phyloP scores from a whole-genome alignment of 1,140 invertebrate genomes.

The Helicoverpa zea region DNA sequence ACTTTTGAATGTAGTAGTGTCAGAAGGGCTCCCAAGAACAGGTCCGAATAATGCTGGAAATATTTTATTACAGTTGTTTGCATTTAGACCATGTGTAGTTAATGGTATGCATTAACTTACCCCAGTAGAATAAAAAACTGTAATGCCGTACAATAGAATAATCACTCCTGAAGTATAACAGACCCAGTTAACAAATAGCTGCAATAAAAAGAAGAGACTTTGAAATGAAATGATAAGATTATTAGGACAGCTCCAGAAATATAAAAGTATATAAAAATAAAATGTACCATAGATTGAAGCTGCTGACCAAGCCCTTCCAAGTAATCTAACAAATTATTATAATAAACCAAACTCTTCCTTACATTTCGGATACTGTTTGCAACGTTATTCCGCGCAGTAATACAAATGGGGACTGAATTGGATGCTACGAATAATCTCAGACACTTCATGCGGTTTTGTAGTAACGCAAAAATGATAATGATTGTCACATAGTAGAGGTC shows the following conservation, averaged over 20 bases:
- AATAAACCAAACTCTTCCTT: constrained; percentile 6
- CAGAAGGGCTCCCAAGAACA: too few species aligned
- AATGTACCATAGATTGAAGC: constrained; percentile 34
- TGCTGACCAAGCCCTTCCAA: neutral
- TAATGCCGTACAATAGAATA: too few species aligned
- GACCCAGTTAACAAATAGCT: neutral
- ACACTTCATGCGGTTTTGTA: constrained; percentile 12
- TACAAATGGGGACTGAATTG: neutral
- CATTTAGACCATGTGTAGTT: too few species aligned
- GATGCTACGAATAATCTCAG: constrained; percentile 14
- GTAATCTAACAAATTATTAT: constrained; percentile 27
- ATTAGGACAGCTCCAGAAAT: neutral
- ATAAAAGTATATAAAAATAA: neutral
- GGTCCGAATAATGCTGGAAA: too few species aligned
- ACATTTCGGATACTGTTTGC: neutral
- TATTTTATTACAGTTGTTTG: too few species aligned
- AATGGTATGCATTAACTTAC: too few species aligned
- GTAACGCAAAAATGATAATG: neutral
- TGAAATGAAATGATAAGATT: neutral
- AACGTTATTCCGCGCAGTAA: constrained; percentile 8
- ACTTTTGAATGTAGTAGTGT: neutral
- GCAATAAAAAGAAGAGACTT: neutral
- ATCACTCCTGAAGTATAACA: too few species aligned
- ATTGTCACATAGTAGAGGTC: neutral
- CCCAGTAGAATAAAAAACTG: too few species aligned